Conservation (phyloP, 2,113 vertebrate species). For the Calidris pugnax region DNA sequence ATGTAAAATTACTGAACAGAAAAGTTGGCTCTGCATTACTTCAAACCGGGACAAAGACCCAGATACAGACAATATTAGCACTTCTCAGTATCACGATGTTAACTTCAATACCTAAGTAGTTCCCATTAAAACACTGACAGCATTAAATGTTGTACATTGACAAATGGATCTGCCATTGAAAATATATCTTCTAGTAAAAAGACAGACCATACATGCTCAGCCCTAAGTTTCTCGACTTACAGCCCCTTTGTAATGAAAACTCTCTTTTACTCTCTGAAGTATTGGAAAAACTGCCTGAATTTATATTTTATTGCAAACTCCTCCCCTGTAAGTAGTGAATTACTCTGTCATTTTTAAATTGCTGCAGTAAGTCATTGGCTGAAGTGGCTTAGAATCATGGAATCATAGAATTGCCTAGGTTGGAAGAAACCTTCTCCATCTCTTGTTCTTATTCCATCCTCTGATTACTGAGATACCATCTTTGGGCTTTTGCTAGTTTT, state of each 20-base stretch:
- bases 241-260: background rate
- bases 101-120: background rate
- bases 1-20: too few relatives aligned
- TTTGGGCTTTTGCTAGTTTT: background rate
- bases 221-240: background rate
- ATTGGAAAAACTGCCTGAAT: background rate
- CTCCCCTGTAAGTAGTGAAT: background rate
- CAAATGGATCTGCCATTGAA: background rate
- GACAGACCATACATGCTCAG: background rate
- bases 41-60: too few relatives aligned
- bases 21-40: too few relatives aligned
- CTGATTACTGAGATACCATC: background rate
- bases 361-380: background rate
- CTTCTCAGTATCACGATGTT: background rate
- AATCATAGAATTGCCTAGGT: too few relatives aligned
- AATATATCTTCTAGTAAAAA: background rate
- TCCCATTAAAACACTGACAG: background rate
- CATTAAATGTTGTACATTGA: background rate
- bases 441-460: background rate
- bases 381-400: background rate
- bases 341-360: background rate
- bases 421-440: background rate
- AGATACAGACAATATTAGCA: background rate
- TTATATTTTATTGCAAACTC: background rate
- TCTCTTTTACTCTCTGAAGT: background rate